These are phyloP conservation scores for Trichonephila clavata DNA, from an alignment of 1,140 invertebrate species.

Conservation along the genomic window DNA sequence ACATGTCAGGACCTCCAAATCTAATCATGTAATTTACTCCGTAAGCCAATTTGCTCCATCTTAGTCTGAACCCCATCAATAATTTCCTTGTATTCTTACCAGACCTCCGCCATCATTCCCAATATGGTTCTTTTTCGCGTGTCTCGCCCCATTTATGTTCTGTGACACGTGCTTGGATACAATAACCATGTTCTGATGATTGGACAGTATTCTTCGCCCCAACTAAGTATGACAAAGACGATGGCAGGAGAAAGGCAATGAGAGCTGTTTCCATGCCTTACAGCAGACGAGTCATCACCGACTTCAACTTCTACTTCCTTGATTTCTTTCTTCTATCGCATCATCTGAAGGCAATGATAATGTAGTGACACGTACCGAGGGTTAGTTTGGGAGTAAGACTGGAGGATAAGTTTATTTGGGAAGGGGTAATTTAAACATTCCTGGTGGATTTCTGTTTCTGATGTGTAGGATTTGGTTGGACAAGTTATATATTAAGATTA, in stretches of 20 bases:
- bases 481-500: too few relatives aligned
- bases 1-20: too few relatives aligned
- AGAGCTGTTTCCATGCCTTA: not conserved
- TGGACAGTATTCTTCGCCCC: conserved; percentile 30
- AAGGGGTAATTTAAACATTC: not conserved
- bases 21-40: not conserved
- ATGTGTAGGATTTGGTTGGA: too few relatives aligned
- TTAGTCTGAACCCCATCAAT: not conserved
- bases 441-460: not conserved
- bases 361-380: not conserved
- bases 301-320: not conserved
- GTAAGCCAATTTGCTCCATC: not conserved
- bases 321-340: conserved; percentile 10
- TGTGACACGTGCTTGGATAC: conserved; percentile 22
- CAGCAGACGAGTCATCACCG: not conserved
- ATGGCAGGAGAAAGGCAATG: not conserved
- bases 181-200: conserved; percentile 53
- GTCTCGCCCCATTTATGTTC: not conserved
- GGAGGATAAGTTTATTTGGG: not conserved
- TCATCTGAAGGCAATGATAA: conserved; percentile 3
- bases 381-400: not conserved
- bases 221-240: conserved; percentile 25
- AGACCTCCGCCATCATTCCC: not conserved
- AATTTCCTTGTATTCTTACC: not conserved
- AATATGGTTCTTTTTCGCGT: not conserved